Evolutionary conservation across 2,113 vertebrate species (phyloP).

Genomic region (Cryptomyrus ogoouensis): DNA sequence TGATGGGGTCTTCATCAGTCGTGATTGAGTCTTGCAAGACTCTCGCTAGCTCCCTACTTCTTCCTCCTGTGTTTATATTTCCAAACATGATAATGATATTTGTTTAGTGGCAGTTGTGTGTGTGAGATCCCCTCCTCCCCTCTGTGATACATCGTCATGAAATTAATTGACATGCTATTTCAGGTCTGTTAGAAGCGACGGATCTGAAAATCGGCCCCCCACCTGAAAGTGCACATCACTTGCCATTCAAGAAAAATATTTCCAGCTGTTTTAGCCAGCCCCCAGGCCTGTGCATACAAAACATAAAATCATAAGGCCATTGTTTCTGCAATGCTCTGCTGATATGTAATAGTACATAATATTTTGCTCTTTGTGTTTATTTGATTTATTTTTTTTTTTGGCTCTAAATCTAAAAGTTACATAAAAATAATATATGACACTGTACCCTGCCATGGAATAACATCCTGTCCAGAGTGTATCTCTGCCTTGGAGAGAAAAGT

Average conservation of each 20-base stretch:
- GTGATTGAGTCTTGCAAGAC: background rate
- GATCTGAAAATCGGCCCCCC: conserved; percentile 1
- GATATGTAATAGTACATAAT: background rate
- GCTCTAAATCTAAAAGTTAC: background rate
- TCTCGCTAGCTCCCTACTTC: background rate
- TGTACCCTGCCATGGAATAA: background rate
- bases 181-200: background rate
- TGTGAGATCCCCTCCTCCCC: background rate
- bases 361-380: background rate
- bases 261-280: background rate
- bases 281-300: background rate
- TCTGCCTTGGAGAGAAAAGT: background rate
- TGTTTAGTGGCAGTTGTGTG: background rate
- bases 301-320: background rate
- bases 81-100: conserved; percentile 2
- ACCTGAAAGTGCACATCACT: background rate
- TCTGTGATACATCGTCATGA: background rate
- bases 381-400: background rate
- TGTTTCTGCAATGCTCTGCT: background rate
- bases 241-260: background rate
- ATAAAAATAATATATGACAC: background rate
- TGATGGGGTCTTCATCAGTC: background rate
- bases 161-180: conserved; percentile 20
- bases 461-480: background rate
- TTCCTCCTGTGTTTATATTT: background rate